Evolutionary conservation across 30 jellyfish, hydroid and myxozoan species (phyloP).

Genomic region (Hydra vulgaris): DNA sequence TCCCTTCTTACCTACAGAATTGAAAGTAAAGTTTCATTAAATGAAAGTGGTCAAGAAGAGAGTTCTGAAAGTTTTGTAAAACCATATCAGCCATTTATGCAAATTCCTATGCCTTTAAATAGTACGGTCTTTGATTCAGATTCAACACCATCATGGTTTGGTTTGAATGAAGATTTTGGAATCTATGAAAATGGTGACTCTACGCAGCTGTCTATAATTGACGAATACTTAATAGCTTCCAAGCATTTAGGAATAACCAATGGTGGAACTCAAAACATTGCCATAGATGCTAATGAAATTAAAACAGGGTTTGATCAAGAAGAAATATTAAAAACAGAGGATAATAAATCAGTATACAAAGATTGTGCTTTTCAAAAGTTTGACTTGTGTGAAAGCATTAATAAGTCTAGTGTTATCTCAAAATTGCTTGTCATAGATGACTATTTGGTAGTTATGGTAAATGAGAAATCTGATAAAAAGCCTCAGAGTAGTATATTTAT

Average conservation of each 20-base stretch:
- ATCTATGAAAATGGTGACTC: slow-evolving; percentile 26
- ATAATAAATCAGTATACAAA: slow-evolving; percentile 15
- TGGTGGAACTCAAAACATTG: slow-evolving; percentile 21
- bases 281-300: slow-evolving; percentile 12
- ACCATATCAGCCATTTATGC: neutral
- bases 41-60: neutral
- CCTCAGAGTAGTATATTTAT: neutral
- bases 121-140: slow-evolving; percentile 2
- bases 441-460: slow-evolving; percentile 11
- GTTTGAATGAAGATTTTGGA: slow-evolving; percentile 5
- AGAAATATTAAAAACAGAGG: slow-evolving; percentile 18
- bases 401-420: slow-evolving; percentile 3
- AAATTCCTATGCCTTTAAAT: neutral
- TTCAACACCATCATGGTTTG: slow-evolving; percentile 1
- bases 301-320: slow-evolving; percentile 33
- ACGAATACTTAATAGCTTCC: slow-evolving; percentile 64
- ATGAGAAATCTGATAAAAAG: neutral
- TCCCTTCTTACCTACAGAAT: slow-evolving; percentile 25
- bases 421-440: slow-evolving; percentile 24
- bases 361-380: slow-evolving; percentile 29
- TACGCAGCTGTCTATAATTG: slow-evolving; percentile 55
- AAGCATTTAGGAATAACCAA: slow-evolving; percentile 22
- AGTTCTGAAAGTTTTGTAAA: neutral
- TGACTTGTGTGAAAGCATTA: slow-evolving; percentile 7
- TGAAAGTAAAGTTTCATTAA: slow-evolving; percentile 9